These are phyloP conservation scores for Ophiothrix spiculata DNA, from an alignment of 35 echinoderm and acorn worm species.

Conservation along the genomic window DNA sequence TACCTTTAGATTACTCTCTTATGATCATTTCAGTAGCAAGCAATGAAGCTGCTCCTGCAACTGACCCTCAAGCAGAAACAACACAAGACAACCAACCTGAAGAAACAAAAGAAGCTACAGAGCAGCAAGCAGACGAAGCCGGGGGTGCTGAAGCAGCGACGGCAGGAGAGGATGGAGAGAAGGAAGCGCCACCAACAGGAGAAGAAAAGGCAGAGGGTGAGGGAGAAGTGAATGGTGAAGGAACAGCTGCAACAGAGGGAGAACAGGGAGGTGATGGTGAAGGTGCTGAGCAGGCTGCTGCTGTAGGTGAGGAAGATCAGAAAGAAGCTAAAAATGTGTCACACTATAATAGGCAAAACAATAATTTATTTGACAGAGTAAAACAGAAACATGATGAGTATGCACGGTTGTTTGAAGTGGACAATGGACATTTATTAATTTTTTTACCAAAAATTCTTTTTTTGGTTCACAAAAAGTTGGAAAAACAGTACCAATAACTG, in stretches of 20 bases:
- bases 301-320: not conserved
- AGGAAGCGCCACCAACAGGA: not conserved
- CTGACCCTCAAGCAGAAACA: not conserved
- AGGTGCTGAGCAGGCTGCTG: constrained; percentile 17
- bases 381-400: not conserved
- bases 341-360: not conserved
- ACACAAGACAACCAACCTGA: not conserved
- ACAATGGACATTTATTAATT: not conserved
- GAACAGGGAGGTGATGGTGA: constrained; percentile 29
- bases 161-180: constrained; percentile 16
- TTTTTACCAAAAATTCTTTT: no score
- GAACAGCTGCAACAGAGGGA: not conserved
- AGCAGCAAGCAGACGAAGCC: not conserved
- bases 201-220: constrained; percentile 17
- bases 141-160: not conserved
- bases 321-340: not conserved
- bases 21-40: not conserved
- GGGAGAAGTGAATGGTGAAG: constrained; percentile 9
- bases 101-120: not conserved
- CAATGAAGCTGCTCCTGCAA: constrained; percentile 6
- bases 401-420: not conserved
- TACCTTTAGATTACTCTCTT: not conserved
- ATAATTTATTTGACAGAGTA: not conserved
- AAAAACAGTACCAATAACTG: no score
- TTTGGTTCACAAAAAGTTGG: no score